Conservation (phyloP, 30 jellyfish, hydroid and myxozoan species). For the Cassiopea andromeda region DNA sequence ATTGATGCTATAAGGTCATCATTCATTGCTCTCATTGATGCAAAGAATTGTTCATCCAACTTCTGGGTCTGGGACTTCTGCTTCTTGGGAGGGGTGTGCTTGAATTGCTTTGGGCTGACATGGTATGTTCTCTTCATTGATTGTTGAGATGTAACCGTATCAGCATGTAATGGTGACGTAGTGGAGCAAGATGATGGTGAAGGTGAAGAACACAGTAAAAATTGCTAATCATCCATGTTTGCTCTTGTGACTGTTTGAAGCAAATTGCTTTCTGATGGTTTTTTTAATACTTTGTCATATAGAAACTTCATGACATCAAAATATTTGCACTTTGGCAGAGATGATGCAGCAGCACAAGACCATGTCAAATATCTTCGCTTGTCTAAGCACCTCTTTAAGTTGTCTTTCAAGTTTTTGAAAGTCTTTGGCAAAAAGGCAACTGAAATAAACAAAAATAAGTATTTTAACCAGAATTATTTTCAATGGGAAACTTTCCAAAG, state of each 20-base stretch:
- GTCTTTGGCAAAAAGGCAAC: conserved; percentile 23
- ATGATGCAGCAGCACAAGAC: conserved; percentile 65
- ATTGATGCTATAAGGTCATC: neutral
- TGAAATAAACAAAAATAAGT: neutral
- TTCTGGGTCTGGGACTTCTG: neutral
- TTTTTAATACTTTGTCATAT: conserved; percentile 42
- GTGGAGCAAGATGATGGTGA: neutral
- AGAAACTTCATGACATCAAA: conserved; percentile 55
- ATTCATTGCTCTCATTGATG: conserved; percentile 7
- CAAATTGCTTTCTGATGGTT: conserved; percentile 34
- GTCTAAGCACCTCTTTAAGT: conserved; percentile 38
- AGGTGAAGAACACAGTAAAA: conserved; percentile 1
- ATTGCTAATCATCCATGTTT: neutral
- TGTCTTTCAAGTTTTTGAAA: conserved; percentile 19
- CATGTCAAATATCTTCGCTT: conserved; percentile 37
- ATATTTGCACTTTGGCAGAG: conserved; percentile 55
- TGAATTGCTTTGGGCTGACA: neutral
- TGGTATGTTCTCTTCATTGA: neutral
- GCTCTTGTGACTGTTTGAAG: neutral
- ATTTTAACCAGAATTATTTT: neutral
- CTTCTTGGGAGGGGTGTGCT: neutral
- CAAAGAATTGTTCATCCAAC: conserved; percentile 21
- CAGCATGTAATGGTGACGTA: neutral
- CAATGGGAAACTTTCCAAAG: neutral
- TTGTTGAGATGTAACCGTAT: neutral